Conservation (phyloP, 1,140 invertebrate genomes). For the Lerema accius region DNA sequence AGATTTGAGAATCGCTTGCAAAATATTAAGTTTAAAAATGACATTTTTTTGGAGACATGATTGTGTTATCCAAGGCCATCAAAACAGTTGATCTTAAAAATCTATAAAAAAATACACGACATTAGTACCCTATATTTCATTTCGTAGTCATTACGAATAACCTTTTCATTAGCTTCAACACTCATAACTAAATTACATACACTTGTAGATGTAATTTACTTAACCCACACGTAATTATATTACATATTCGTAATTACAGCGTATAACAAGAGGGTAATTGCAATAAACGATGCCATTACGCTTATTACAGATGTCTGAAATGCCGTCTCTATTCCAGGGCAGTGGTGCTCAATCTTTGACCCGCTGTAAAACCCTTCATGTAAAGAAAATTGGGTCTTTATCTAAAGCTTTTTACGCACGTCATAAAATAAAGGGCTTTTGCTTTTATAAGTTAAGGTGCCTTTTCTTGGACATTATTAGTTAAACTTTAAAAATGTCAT, state of each 20-base stretch:
- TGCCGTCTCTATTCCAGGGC: background rate
- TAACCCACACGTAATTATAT: constrained; percentile 15
- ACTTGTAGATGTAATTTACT: constrained; percentile 2
- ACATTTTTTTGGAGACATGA: too few relatives aligned
- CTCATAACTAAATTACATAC: background rate
- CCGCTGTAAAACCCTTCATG: background rate
- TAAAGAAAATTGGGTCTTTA: background rate
- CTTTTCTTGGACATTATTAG: too few relatives aligned
- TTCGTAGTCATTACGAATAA: background rate
- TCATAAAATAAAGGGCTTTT: background rate
- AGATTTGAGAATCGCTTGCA: too few relatives aligned
- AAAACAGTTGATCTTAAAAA: too few relatives aligned
- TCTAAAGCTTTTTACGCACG: background rate
- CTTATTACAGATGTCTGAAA: constrained; percentile 24
- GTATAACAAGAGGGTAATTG: constrained; percentile 22
- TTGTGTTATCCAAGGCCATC: too few relatives aligned
- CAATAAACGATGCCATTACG: constrained; percentile 24
- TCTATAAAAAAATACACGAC: too few relatives aligned
- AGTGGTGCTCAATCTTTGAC: constrained; percentile 6
- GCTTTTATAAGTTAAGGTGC: background rate
- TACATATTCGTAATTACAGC: constrained; percentile 21
- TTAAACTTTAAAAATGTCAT: too few relatives aligned
- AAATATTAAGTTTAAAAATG: too few relatives aligned
- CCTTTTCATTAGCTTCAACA: background rate
- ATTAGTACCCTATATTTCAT: too few relatives aligned